Evolutionary conservation across 2,888 invertebrate genomes (phyloP).

Genomic region (Norana najaformis): DNA sequence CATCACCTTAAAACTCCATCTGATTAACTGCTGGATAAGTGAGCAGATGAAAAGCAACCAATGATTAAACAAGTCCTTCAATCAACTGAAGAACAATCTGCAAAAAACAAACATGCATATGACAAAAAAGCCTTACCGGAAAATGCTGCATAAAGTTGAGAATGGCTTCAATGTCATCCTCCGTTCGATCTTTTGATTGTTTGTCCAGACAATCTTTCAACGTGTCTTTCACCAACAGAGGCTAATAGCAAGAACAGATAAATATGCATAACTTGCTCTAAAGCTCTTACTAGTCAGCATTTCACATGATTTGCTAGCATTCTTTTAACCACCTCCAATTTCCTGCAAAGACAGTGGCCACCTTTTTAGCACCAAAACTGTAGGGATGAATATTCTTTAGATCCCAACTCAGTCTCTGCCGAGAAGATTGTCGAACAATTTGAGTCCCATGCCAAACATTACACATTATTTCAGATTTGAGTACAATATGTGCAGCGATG

Average conservation of each 20-base stretch:
- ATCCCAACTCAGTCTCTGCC: not conserved
- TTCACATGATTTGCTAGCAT: not conserved
- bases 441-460: not conserved
- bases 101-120: not conserved
- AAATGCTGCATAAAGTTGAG: constrained; percentile 97
- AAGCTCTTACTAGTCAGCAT: not conserved
- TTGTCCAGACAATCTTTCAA: constrained; percentile 96
- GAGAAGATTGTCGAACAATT: not conserved
- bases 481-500: not conserved
- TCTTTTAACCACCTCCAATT: not conserved
- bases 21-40: not conserved
- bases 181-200: constrained; percentile 89
- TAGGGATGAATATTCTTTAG: not conserved
- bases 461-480: not conserved
- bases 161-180: constrained; percentile 92
- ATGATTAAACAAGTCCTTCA: too few relatives aligned
- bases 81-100: too few relatives aligned
- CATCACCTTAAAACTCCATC: not conserved
- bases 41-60: not conserved
- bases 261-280: not conserved
- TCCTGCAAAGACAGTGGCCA: not conserved
- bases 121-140: constrained; percentile 58
- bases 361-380: not conserved
- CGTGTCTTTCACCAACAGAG: constrained; percentile 72
- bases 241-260: constrained; percentile 48